Conservation (phyloP, 2,888 invertebrate genomes). For the Diplazon laetatorius region DNA sequence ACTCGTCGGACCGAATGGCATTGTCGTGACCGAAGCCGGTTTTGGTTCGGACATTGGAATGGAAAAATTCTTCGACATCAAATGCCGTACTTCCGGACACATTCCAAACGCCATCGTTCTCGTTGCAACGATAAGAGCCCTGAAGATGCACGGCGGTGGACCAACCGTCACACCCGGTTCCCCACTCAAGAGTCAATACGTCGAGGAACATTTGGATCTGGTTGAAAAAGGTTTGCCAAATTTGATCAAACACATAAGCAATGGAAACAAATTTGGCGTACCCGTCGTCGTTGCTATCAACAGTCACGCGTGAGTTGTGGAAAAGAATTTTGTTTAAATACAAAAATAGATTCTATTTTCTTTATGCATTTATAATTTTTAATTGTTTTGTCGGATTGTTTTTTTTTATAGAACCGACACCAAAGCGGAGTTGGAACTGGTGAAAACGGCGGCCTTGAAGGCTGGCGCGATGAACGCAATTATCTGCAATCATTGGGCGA, state of each 20-base stretch:
- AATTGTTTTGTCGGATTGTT: not conserved
- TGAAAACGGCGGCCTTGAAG: conserved; percentile 88
- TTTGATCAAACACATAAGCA: conserved; percentile 96
- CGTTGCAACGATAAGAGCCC: conserved; percentile 95
- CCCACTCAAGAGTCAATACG: conserved; percentile 93
- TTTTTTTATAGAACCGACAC: conserved; percentile 89
- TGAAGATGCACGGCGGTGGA: conserved; percentile 99
- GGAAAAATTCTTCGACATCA: conserved; percentile 99
- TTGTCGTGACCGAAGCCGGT: conserved; percentile 98
- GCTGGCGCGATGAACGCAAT: conserved; percentile 95
- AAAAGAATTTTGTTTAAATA: not conserved
- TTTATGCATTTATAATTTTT: not conserved
- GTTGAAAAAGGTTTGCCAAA: conserved; percentile 94
- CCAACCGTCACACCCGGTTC: conserved; percentile 93
- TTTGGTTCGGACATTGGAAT: conserved; percentile 99
- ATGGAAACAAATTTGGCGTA: conserved; percentile 93
- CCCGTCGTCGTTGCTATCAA: conserved; percentile 98
- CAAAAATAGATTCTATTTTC: not conserved
- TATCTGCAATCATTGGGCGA: conserved; percentile 93
- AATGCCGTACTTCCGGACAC: conserved; percentile 94
- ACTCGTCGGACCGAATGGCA: conserved; percentile 94
- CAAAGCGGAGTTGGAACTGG: conserved; percentile 90
- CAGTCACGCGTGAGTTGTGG: conserved; percentile 87
- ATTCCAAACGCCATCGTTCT: conserved; percentile 95
- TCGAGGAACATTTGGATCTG: conserved; percentile 93